phyloP scores from a whole-genome alignment of 2,888 invertebrate species.

The Phymatocera aterrima region DNA sequence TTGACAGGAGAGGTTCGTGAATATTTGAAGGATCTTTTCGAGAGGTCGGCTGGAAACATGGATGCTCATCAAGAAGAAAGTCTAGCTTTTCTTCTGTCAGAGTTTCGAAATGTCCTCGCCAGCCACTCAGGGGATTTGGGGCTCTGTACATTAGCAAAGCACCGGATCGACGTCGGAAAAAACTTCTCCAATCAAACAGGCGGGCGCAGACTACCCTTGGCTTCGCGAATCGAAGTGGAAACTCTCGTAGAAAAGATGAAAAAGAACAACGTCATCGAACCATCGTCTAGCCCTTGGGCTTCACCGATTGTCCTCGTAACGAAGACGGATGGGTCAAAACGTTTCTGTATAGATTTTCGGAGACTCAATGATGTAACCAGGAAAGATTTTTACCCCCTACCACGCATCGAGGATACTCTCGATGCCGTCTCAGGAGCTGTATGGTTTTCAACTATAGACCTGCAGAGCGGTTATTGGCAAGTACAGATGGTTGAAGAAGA shows the following conservation, averaged over 20 bases:
- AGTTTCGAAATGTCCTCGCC: no score
- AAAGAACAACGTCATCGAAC: slow-evolving; percentile 53
- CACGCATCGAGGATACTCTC: slow-evolving; percentile 54
- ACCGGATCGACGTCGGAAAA: background rate
- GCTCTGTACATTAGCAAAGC: background rate
- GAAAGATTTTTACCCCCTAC: slow-evolving; percentile 52
- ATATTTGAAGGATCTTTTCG: no score
- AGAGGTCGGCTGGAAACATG: no score
- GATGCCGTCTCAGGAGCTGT: slow-evolving; percentile 56
- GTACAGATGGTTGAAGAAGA: slow-evolving; percentile 45
- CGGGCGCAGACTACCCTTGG: background rate
- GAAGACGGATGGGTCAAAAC: slow-evolving; percentile 47
- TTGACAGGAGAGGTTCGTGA: no score
- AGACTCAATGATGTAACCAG: slow-evolving; percentile 54
- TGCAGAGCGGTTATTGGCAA: slow-evolving; percentile 54
- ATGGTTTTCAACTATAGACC: slow-evolving; percentile 44
- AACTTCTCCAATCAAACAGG: background rate
- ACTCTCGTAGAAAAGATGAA: no score
- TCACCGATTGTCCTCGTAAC: slow-evolving; percentile 51
- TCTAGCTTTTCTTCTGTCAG: no score
- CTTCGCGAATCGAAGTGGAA: background rate
- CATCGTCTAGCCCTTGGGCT: slow-evolving; percentile 49
- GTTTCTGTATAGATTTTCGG: slow-evolving; percentile 56
- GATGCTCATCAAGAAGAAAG: no score
- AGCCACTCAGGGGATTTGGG: no score